Conservation (phyloP, 2,113 vertebrate genomes). For the Rhinoptilus africanus region DNA sequence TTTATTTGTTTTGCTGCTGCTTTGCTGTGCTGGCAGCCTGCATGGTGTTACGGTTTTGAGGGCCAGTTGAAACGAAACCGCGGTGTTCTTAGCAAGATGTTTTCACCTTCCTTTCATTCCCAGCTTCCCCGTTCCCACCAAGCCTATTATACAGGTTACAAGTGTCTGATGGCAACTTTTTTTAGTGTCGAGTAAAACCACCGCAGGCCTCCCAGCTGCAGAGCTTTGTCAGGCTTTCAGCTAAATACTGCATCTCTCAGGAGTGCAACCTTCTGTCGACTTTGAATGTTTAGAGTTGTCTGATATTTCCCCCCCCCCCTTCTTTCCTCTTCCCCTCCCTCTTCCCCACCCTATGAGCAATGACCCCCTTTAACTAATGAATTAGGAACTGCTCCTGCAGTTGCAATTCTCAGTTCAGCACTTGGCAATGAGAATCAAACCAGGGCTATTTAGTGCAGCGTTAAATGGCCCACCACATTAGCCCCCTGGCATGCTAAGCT, state of each 20-base stretch:
- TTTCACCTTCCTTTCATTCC: slow-evolving; percentile 53
- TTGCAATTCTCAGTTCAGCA: slow-evolving; percentile 80
- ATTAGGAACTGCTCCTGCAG: slow-evolving; percentile 75
- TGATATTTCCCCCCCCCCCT: slow-evolving; percentile 4
- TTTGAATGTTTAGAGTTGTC: slow-evolving; percentile 47
- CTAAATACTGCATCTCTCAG: slow-evolving; percentile 43
- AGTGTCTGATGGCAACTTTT: slow-evolving; percentile 53
- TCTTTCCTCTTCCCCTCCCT: not conserved
- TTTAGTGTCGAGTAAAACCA: slow-evolving; percentile 33
- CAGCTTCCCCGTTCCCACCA: slow-evolving; percentile 38
- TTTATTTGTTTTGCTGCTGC: not conserved
- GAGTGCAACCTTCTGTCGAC: slow-evolving; percentile 65
- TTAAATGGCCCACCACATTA: slow-evolving; percentile 81
- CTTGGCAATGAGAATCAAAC: slow-evolving; percentile 79
- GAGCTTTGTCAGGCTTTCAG: slow-evolving; percentile 55
- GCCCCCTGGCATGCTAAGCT: slow-evolving; percentile 81
- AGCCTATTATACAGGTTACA: slow-evolving; percentile 65
- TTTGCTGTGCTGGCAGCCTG: slow-evolving; percentile 9
- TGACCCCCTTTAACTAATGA: slow-evolving; percentile 83
- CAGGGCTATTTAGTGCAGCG: slow-evolving; percentile 78
- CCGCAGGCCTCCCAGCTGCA: slow-evolving; percentile 57
- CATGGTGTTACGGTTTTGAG: slow-evolving; percentile 22
- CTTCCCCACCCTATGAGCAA: slow-evolving; percentile 73
- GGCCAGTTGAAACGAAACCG: slow-evolving; percentile 5
- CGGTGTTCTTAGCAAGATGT: slow-evolving; percentile 55